Base-by-base conservation (phyloP, 2,797 vertebrate species). In the Schizothorax lantsangensis region DNA sequence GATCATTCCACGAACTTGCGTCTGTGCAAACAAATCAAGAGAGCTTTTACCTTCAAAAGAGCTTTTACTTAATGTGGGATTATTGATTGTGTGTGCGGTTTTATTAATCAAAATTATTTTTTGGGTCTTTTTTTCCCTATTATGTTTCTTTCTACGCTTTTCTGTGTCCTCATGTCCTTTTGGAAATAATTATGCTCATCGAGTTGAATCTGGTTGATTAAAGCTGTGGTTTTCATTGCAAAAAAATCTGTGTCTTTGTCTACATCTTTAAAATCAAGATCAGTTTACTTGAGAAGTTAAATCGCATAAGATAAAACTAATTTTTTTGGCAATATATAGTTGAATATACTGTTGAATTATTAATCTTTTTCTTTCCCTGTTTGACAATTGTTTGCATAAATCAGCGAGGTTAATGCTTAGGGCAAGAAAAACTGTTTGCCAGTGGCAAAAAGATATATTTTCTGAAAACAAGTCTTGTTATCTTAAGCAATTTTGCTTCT, bases 51-150 rank as follows among this genome's bases (percentile, higher is more conserved):
- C 52, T 43, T 66, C 62, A 81, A 78, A 85, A 45, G 69, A 43
- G 43, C 57, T 54, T 82, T 86, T 68, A 54, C 59, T 75, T 66
- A 23, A 64, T 68, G 33, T 14, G 40, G 26, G n/a, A 43, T 81
- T 74, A 81, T 86, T 81, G 71, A 68, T 86, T 52, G 26, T 17
- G 15, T 59, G 11, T 66, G 79, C 36, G 26, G 40, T 64, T 86
- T 86, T 52, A 43, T 33, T 52, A 81, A 81, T 74, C 54, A 80
- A 74, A 73, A 19, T 14, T 73, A 11, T 21, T 33, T 52, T 68
- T 77, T 38, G 7, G 2, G 30, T 40, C 1, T 47, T 5, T 30
- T 40, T 30, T 19, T 10, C 43, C 47, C n/a, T 19, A 14, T 77
- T 30, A 23, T 71, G 36, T 71, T 36, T 81, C 77, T 33, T 36